Evolutionary conservation across 2,888 invertebrate genomes (phyloP).

Genomic region (Caenorhabditis zanzibari): DNA sequence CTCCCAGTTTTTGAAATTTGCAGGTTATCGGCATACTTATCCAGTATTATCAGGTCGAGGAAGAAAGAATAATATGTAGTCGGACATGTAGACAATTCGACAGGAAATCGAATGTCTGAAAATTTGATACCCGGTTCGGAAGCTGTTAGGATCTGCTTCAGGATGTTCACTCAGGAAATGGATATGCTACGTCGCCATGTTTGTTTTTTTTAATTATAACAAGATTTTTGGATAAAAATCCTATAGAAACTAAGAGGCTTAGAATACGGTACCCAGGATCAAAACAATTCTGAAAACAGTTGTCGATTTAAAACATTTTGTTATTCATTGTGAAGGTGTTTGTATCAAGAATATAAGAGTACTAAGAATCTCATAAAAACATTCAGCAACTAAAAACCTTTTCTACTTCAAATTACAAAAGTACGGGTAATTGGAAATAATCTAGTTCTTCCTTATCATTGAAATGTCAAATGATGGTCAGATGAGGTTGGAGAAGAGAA

Average conservation of each 20-base stretch:
- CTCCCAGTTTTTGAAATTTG: background rate
- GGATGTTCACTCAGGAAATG: conserved; percentile 3
- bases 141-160: background rate
- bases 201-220: background rate
- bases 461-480: conserved; percentile 11
- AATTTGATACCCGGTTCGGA: background rate
- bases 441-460: conserved; percentile 27
- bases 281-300: background rate
- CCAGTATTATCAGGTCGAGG: background rate
- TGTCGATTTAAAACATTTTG: background rate
- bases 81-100: background rate
- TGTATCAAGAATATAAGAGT: background rate
- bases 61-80: no score
- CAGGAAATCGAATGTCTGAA: background rate
- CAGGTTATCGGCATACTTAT: background rate
- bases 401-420: conserved; percentile 6
- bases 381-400: conserved; percentile 12
- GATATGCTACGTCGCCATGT: background rate
- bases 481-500: conserved; percentile 5
- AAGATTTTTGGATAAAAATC: background rate
- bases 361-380: background rate
- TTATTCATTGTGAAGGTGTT: background rate
- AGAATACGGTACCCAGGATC: no score
- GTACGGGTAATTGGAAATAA: background rate
- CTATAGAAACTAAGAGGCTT: background rate